Conservation (phyloP, 37 sponge, comb jelly and placozoan genomes). For the Chondrilla cf. caribensis region DNA sequence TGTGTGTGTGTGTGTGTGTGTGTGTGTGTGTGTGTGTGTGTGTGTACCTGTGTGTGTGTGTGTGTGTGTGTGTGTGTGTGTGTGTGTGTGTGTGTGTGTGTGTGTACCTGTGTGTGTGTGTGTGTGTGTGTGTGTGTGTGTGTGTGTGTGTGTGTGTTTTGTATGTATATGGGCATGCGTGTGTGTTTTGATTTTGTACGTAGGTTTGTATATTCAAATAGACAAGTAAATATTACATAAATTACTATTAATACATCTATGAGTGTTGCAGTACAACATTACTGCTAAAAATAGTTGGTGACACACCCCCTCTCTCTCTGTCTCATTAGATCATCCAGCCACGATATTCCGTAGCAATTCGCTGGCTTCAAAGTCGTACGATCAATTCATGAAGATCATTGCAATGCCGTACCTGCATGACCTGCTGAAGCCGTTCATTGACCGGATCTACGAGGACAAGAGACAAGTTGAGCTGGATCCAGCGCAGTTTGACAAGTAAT, state of each 20-base stretch:
- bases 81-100: no score
- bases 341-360: slow-evolving; percentile 88
- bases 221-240: no score
- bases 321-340: slow-evolving; percentile 35
- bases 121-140: neutral
- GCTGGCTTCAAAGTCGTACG: slow-evolving; percentile 83
- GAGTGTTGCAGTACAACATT: no score
- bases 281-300: no score
- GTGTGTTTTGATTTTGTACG: no score
- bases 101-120: no score
- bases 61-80: neutral
- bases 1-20: neutral
- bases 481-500: slow-evolving; percentile 48
- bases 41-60: neutral
- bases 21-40: neutral
- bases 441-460: slow-evolving; percentile 71
- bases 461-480: slow-evolving; percentile 79
- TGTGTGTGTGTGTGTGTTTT: neutral
- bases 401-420: slow-evolving; percentile 80
- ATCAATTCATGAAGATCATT: slow-evolving; percentile 95
- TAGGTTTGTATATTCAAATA: no score
- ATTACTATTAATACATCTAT: no score
- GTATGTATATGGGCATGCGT: no score
- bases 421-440: slow-evolving; percentile 54
- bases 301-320: no score